Conservation (phyloP, 1,140 invertebrate species). For the Rhopalosiphum maidis region DNA sequence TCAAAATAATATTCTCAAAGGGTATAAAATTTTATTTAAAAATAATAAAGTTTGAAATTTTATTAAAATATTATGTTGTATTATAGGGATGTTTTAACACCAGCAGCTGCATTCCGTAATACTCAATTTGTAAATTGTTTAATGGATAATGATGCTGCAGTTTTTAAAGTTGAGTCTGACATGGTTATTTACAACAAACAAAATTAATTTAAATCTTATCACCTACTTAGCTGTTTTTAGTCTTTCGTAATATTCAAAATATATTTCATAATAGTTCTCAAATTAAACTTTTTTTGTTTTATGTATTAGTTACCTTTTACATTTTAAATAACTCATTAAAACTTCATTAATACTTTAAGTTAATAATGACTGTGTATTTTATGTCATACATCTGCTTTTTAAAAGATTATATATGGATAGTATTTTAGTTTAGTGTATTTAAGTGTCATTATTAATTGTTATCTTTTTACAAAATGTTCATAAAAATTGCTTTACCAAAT, state of each 20-base stretch:
- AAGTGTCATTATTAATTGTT: no score
- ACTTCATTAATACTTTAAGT: neutral
- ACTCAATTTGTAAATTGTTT: neutral
- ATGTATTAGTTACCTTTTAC: neutral
- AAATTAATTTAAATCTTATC: neutral
- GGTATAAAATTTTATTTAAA: neutral
- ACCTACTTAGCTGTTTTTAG: neutral
- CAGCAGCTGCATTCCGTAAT: constrained; percentile 1
- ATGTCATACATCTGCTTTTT: neutral
- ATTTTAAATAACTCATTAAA: neutral
- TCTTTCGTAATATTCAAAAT: neutral
- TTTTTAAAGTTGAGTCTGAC: neutral
- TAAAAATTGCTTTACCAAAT: neutral
- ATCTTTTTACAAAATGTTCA: neutral
- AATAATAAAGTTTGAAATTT: neutral
- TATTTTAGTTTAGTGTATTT: no score
- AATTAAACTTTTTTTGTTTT: neutral
- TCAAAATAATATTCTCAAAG: constrained; percentile 64
- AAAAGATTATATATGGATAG: neutral
- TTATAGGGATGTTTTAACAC: constrained; percentile 15
- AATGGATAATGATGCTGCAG: constrained; percentile 12
- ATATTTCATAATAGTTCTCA: neutral
- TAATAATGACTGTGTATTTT: neutral
- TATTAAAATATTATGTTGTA: constrained; percentile 1
- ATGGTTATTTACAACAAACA: neutral